Conservation (phyloP, 2,113 vertebrate genomes). For the Clarias gariepinus region DNA sequence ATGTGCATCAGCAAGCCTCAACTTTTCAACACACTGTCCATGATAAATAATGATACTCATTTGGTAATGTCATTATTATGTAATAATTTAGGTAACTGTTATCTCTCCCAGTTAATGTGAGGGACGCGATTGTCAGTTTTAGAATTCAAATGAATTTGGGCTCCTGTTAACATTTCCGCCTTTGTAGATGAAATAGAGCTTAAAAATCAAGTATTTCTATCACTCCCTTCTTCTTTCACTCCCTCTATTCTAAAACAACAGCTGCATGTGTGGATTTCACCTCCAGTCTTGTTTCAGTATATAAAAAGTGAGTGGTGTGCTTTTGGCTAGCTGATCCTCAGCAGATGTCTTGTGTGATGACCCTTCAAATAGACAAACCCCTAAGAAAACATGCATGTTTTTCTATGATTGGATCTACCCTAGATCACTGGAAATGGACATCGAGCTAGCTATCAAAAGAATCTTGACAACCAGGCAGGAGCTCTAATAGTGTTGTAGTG, state of each 20-base stretch:
- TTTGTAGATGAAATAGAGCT: neutral
- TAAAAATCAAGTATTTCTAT: constrained; percentile 50
- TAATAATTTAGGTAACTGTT: neutral
- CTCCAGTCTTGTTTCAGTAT: constrained; percentile 43
- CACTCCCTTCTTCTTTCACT: constrained; percentile 38
- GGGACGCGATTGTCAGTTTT: neutral
- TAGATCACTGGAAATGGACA: neutral
- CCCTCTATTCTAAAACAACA: constrained; percentile 61
- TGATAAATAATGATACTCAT: neutral
- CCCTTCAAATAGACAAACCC: constrained; percentile 29
- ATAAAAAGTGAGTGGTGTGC: constrained; percentile 57
- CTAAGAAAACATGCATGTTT: neutral
- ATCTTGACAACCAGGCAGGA: neutral
- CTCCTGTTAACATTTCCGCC: neutral
- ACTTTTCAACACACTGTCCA: neutral
- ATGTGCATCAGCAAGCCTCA: too few species aligned
- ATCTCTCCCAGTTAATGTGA: neutral
- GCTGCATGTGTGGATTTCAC: constrained; percentile 70
- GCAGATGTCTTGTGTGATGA: constrained; percentile 60
- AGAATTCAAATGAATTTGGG: neutral
- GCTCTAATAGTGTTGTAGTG: neutral
- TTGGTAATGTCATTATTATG: neutral
- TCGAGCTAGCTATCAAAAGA: neutral
- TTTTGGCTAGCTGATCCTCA: constrained; percentile 59
- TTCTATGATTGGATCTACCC: neutral